Conservation (phyloP, 2,888 invertebrate species). For the Eueremaeus valkanovi region DNA sequence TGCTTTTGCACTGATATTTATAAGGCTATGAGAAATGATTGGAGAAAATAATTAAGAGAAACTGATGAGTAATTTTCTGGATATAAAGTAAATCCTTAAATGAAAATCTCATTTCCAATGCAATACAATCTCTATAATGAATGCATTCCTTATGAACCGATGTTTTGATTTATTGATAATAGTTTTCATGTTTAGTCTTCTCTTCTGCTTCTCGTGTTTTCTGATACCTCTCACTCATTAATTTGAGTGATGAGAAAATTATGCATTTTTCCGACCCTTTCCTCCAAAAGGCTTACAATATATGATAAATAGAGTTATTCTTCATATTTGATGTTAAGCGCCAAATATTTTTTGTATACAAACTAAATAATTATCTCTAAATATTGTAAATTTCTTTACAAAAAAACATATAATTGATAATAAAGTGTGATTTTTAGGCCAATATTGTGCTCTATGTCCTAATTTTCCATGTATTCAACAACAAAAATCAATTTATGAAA, state of each 20-base stretch:
- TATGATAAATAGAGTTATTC: not conserved
- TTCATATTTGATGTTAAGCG: not conserved
- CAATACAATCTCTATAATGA: not conserved
- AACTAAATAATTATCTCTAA: not conserved
- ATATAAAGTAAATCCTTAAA: too few relatives aligned
- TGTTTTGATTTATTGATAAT: not conserved
- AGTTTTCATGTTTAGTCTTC: not conserved
- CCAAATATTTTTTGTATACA: not conserved
- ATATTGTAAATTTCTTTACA: not conserved
- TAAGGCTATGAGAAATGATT: not conserved
- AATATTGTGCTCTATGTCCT: too few relatives aligned
- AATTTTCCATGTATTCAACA: too few relatives aligned
- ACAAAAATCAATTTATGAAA: too few relatives aligned
- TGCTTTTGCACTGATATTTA: not conserved
- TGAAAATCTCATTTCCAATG: not conserved
- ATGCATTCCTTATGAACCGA: not conserved
- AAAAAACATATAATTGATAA: not conserved
- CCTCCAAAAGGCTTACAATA: not conserved
- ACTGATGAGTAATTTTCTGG: not conserved
- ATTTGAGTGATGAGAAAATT: constrained; percentile 11
- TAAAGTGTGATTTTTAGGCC: too few relatives aligned
- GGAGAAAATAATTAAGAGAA: not conserved
- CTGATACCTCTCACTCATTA: not conserved
- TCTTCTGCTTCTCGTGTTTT: not conserved
- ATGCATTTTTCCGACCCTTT: not conserved